Percentiles rank a stretch among this genome's conserved stretches.
These are phyloP conservation scores for Muntiacus muntjak DNA, from an alignment of 2,113 vertebrate genomes.

Conservation along the genomic window DNA sequence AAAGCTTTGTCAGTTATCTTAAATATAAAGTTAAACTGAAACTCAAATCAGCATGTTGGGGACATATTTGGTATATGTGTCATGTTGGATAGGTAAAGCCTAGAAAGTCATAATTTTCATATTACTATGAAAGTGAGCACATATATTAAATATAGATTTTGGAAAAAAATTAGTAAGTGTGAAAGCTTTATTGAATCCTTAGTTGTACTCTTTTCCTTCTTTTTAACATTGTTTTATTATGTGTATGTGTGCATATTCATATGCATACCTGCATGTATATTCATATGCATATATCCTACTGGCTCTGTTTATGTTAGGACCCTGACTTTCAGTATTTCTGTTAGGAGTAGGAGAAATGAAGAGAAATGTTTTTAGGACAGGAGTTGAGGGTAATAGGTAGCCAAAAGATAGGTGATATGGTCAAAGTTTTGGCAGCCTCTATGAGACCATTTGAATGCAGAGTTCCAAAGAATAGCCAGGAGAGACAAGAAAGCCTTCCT, in stretches of 20 bases:
- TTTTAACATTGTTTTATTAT: not conserved
- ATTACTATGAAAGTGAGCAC: not conserved
- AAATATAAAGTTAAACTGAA: conserved; percentile 45
- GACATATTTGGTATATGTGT: not conserved
- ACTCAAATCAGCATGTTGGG: not conserved
- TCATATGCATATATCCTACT: not conserved
- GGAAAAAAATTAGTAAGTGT: not conserved
- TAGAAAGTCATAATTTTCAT: not conserved
- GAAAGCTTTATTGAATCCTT: not conserved
- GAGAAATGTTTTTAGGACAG: not conserved
- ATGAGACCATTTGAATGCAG: not conserved
- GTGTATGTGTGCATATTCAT: not conserved
- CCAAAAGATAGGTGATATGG: not conserved
- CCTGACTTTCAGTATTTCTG: not conserved
- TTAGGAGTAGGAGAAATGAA: not conserved
- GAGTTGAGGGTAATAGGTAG: too few species aligned
- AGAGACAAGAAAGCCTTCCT: too few species aligned
- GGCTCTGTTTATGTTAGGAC: not conserved
- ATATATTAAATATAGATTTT: not conserved
- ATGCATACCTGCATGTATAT: not conserved
- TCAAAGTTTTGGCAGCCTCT: not conserved
- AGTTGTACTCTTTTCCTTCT: not conserved
- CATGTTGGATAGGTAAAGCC: not conserved
- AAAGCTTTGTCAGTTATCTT: conserved; percentile 52
- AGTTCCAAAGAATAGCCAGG: too few species aligned